phyloP scores from a whole-genome alignment of 2,888 invertebrate species.

The Stomorhina lunata region DNA sequence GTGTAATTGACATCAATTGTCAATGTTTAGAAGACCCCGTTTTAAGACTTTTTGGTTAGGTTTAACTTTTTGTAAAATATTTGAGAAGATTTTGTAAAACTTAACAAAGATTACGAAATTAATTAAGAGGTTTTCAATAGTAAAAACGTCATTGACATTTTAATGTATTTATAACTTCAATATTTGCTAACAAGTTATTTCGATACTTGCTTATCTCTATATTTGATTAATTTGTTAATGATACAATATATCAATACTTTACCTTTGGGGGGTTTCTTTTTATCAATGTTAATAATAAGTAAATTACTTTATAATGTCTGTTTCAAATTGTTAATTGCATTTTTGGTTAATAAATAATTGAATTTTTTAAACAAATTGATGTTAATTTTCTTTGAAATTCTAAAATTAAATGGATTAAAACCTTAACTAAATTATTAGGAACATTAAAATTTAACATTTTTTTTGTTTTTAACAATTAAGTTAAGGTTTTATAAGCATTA shows the following conservation, averaged over 20 bases:
- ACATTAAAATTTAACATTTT: neutral
- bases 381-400: neutral
- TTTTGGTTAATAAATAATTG: neutral
- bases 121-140: too few species aligned
- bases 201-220: neutral
- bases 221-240: neutral
- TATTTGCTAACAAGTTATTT: neutral
- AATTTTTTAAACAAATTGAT: neutral
- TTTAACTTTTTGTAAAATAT: too few species aligned
- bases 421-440: too few species aligned
- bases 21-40: too few species aligned
- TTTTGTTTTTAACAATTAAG: neutral
- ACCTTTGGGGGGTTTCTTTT: neutral
- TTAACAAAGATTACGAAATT: too few species aligned
- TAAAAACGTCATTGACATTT: too few species aligned
- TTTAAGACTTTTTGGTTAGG: too few species aligned
- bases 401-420: neutral
- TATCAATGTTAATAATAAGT: neutral
- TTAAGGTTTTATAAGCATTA: neutral
- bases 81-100: too few species aligned
- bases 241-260: neutral
- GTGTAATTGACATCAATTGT: too few species aligned
- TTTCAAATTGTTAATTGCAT: constrained; percentile 3
- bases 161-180: too few species aligned
- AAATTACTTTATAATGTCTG: neutral